Evolutionary conservation across 2,888 invertebrate species (phyloP).

Genomic region (Clusia tigrina): DNA sequence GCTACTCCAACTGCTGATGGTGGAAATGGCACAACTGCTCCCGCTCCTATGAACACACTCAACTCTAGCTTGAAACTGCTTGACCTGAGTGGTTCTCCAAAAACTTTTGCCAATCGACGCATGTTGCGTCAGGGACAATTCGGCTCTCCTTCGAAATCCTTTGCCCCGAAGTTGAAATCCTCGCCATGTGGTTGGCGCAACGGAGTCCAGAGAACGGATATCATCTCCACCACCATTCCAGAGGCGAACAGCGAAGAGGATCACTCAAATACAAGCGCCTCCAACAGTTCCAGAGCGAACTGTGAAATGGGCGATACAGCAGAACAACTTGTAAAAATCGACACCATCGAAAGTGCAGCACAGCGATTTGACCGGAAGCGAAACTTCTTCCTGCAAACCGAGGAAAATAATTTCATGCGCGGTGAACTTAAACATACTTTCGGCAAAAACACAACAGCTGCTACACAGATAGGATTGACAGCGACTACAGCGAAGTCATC

Average conservation of each 20-base stretch:
- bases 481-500: constrained; percentile 39
- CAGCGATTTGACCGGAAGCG: constrained; percentile 58
- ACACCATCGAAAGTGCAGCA: constrained; percentile 32
- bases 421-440: constrained; percentile 57
- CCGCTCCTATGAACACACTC: constrained; percentile 30
- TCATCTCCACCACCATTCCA: constrained; percentile 84
- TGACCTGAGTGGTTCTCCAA: constrained; percentile 76
- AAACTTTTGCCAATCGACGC: constrained; percentile 73
- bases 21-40: constrained; percentile 18
- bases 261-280: constrained; percentile 70
- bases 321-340: not conserved
- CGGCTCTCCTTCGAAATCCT: constrained; percentile 68
- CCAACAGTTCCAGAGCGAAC: constrained; percentile 67
- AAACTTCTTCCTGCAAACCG: constrained; percentile 63
- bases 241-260: constrained; percentile 84
- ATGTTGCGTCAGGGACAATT: constrained; percentile 66
- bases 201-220: constrained; percentile 71
- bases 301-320: constrained; percentile 53
- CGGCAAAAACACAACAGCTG: constrained; percentile 26
- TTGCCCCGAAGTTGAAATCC: constrained; percentile 69
- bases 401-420: constrained; percentile 65
- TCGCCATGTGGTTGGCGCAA: constrained; percentile 63
- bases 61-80: constrained; percentile 71
- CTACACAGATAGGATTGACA: no score
- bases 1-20: constrained; percentile 17